Evolutionary conservation across 2,113 vertebrate genomes (phyloP).

Genomic region (Hemiscyllium ocellatum): DNA sequence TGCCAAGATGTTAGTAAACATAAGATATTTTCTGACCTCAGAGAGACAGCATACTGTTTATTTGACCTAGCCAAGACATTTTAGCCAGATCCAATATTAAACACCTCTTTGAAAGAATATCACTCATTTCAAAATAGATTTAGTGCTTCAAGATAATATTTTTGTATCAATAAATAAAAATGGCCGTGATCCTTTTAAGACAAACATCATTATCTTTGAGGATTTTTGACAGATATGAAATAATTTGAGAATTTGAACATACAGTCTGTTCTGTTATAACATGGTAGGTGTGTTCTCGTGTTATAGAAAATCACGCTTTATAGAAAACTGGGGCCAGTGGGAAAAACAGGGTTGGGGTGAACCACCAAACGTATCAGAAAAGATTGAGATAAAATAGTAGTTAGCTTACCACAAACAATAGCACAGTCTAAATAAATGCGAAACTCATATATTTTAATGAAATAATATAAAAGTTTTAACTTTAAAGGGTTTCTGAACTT

Average conservation of each 20-base stretch:
- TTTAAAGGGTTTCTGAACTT: too few species aligned
- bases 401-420: too few species aligned
- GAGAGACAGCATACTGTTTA: neutral
- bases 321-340: too few species aligned
- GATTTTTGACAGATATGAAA: neutral
- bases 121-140: neutral
- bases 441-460: too few species aligned
- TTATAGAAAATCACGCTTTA: too few species aligned
- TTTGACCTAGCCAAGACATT: neutral
- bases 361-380: too few species aligned
- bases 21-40: neutral
- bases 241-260: neutral
- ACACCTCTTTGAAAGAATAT: neutral
- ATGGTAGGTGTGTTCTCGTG: too few species aligned
- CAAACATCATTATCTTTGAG: neutral
- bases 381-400: too few species aligned
- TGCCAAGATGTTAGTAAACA: slow-evolving; percentile 21
- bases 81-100: neutral
- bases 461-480: too few species aligned
- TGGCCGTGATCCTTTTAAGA: neutral
- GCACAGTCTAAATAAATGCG: too few species aligned
- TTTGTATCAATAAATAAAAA: neutral
- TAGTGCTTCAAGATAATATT: neutral
- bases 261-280: too few species aligned
- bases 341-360: too few species aligned